Base-by-base conservation (phyloP, 2,888 invertebrate genomes). In the Noctua janthina region DNA sequence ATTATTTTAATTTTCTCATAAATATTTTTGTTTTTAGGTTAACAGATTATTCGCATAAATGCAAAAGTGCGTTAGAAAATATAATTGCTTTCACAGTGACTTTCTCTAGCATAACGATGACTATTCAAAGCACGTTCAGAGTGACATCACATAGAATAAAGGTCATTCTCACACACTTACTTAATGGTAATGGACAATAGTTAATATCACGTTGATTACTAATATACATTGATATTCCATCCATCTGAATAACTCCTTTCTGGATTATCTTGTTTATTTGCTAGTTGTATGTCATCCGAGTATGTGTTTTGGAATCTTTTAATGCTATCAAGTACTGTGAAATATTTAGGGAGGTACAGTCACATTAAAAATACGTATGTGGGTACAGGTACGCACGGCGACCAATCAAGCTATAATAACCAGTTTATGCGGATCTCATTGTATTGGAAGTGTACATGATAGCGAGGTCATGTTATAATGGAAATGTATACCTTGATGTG, bases 81-180 rank as follows among this genome's bases (percentile, higher is more conserved):
- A 76, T 75, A 79, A 86, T 89, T 84, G 74, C 79, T 79, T 79
- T 81, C 79, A 82, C 82, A 68, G 39, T 71, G 51, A 89, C 88
- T 88, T 88, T 88, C 88, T 86, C 90, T 76, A 51, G 35, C 69
- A 7, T 70, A 64, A 74, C 73, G 76, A 79, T 64, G 73, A 49
- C 23, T 84, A 81, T 84, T 68, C 78, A 74, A 67, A 49, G 67
- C 77, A 54, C n/a, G 74, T 68, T 39, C 66, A 62, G 49, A 81
- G 56, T 89, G 87, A 83, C 87, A 83, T 81, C 77, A 85, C 75
- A 69, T 71, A 64, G 20, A 62, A 69, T 76, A 51, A 74, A 76
- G 79, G 81, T 83, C 78, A 81, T 83, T 86, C 83, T 86, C 83
- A 81, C 88, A 74, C 62, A 77, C 29, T 59, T 20, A 20, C 66